A percentile compares a stretch with the other conserved stretches of the same genome.
phyloP scores from a whole-genome alignment of 2,888 invertebrate species.

The Macrosoma leucophasiata region DNA sequence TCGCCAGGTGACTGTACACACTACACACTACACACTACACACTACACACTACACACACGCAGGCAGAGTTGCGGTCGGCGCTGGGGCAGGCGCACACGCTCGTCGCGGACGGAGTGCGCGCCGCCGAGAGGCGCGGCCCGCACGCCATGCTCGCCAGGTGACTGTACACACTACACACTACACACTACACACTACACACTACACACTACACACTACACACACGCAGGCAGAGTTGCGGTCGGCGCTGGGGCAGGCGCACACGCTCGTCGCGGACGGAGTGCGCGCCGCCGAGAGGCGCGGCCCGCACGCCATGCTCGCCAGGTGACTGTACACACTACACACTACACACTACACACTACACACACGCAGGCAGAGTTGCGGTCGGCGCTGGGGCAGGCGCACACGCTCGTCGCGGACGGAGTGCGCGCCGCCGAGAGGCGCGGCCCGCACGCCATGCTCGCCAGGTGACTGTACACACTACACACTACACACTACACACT shows the following conservation, averaged over 20 bases:
- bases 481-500: too few species aligned
- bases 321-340: too few species aligned
- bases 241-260: too few species aligned
- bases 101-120: conserved; percentile 89
- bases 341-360: too few species aligned
- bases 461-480: too few species aligned
- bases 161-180: too few species aligned
- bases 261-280: conserved; percentile 88
- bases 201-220: too few species aligned
- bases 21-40: too few species aligned
- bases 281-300: conserved; percentile 89
- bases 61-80: conserved; percentile 92
- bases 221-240: conserved; percentile 92
- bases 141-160: conserved; percentile 91
- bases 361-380: conserved; percentile 94
- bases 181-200: too few species aligned
- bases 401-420: conserved; percentile 87
- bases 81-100: conserved; percentile 88
- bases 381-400: too few species aligned
- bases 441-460: conserved; percentile 89
- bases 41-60: too few species aligned
- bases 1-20: conserved; percentile 88
- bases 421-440: conserved; percentile 90
- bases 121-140: conserved; percentile 88
- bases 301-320: conserved; percentile 90